Evolutionary conservation across 2,113 vertebrate species (phyloP), one percentile per base, ranked within the genome.

Genomic region (Cheilinus undulatus): DNA sequence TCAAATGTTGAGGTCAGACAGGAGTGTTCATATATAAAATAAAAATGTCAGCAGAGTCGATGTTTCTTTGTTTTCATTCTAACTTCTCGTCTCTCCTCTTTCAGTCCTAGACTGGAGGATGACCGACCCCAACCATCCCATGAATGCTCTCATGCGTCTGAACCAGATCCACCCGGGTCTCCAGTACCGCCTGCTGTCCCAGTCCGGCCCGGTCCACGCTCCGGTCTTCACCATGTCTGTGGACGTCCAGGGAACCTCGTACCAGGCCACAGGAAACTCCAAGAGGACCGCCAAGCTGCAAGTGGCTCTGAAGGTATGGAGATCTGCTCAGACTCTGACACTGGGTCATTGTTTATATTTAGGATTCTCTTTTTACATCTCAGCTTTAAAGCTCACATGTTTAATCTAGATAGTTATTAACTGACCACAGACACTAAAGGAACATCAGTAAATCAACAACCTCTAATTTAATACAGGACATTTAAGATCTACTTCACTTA

Each of bases 221-320:
- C 97, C 97, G 0, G 95, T 98, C 92, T 99, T 99, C 92, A 98
- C 96, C 71, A 98, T 99, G 97, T 97, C 96, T 19, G 97, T 97
- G 68, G 96, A 98, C 71, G 93, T 99, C 86, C 96, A 98, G 74
- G 97, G 97, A 70, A 96, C 94, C 27, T 94, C 92, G 36, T 97
- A 97, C 2, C 95, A 96, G 95, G 97, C 97, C 74, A 96, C 95
- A 14, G 97, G 97, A 66, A 96, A 95, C 91, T 99, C 97, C 53
- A 99, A 99, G 93, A 97, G 98, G 87, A 98, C 95, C 10, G 96
- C 97, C 86, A 98, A 98, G 89, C 96, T 99, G 75, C 96, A 98
- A 2, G 97, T 98, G 40, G 97, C 97, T 27, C 96, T 98, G 63
- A 98, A 98, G 96, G 97, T 98, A 93, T 2, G 11, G 13, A 4